These are phyloP conservation scores for Amphipyra berbera DNA, from an alignment of 2,888 invertebrate species.

Conservation along the genomic window DNA sequence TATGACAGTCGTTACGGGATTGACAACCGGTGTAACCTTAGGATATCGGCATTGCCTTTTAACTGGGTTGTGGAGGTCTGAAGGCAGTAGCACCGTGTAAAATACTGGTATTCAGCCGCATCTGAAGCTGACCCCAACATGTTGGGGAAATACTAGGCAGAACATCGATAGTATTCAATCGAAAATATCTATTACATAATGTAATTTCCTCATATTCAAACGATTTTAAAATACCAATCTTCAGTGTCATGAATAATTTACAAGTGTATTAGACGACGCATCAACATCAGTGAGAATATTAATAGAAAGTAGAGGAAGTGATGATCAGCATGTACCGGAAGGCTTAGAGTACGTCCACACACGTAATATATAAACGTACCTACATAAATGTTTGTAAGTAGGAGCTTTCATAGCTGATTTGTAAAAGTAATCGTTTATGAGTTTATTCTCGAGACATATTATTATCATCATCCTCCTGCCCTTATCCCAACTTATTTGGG, in stretches of 20 bases:
- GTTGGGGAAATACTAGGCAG: no score
- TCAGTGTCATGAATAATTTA: constrained; percentile 16
- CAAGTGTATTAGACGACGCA: constrained; percentile 3
- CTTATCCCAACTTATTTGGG: no score
- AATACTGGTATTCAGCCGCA: no score
- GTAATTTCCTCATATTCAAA: constrained; percentile 19
- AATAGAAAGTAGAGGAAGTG: constrained; percentile 52
- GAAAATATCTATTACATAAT: constrained; percentile 1
- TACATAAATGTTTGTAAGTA: neutral
- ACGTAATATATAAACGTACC: constrained; percentile 9
- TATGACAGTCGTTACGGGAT: no score
- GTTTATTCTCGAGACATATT: no score
- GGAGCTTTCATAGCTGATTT: neutral
- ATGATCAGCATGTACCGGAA: constrained; percentile 32
- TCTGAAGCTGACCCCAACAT: no score
- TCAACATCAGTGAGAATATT: constrained; percentile 17
- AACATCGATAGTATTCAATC: no score
- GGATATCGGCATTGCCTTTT: no score
- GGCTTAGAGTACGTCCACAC: constrained; percentile 1
- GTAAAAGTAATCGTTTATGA: neutral
- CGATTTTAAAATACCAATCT: constrained; percentile 12
- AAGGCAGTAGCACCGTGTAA: no score
- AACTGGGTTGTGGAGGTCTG: no score
- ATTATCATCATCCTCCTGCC: no score
- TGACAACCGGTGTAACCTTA: no score